These are phyloP conservation scores for Strigamia transsilvanica DNA, from an alignment of 2,888 invertebrate species.

Conservation along the genomic window DNA sequence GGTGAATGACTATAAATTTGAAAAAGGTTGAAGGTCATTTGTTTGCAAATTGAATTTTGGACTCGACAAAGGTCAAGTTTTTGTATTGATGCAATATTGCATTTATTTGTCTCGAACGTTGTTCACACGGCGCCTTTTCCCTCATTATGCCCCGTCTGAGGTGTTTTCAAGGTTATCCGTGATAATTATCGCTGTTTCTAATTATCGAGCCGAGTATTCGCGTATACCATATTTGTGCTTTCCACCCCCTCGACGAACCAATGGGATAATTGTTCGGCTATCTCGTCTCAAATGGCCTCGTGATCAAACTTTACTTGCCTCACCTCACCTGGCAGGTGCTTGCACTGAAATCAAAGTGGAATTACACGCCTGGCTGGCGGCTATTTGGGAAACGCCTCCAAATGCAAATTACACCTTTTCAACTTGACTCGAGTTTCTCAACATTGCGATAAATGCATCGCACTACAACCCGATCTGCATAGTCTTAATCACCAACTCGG, in stretches of 20 bases:
- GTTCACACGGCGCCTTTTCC: not conserved
- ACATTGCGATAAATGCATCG: constrained; percentile 41
- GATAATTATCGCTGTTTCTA: constrained; percentile 30
- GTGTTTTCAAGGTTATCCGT: constrained; percentile 13
- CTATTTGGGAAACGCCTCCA: constrained; percentile 44
- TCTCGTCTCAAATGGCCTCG: constrained; percentile 6
- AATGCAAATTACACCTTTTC: constrained; percentile 44
- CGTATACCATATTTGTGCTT: not conserved
- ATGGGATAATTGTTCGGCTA: constrained; percentile 19
- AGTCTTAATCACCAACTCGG: constrained; percentile 27
- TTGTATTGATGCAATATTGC: constrained; percentile 3
- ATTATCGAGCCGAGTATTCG: not conserved
- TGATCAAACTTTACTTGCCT: constrained; percentile 33
- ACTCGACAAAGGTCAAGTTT: constrained; percentile 16
- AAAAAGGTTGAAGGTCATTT: constrained; percentile 12
- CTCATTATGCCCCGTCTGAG: constrained; percentile 19
- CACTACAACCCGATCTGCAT: constrained; percentile 36
- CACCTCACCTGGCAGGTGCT: constrained; percentile 44
- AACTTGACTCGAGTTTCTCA: constrained; percentile 36
- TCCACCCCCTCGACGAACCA: not conserved
- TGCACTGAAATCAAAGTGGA: constrained; percentile 44
- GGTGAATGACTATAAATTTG: not conserved
- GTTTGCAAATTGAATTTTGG: not conserved
- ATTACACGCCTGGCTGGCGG: constrained; percentile 42
- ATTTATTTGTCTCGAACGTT: constrained; percentile 11